A percentile compares a stretch with the other conserved stretches of the same genome.
These are phyloP conservation scores for Apogon talboti DNA, from an alignment of 2,797 vertebrate genomes.

Conservation along the genomic window DNA sequence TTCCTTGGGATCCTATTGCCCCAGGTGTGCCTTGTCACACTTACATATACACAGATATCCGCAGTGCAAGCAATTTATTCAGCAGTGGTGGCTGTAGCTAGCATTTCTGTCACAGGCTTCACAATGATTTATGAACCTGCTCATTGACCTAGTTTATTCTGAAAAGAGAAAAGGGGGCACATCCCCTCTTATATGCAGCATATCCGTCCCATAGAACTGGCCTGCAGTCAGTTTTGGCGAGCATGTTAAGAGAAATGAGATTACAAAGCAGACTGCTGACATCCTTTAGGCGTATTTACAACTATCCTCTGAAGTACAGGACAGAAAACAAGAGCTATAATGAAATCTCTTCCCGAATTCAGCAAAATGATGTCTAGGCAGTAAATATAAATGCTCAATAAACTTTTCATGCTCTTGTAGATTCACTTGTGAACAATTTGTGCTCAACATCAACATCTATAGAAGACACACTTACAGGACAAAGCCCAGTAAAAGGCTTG, in stretches of 20 bases:
- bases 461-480: constrained; percentile 57
- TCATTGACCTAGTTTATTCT: constrained; percentile 86
- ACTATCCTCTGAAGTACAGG: constrained; percentile 34
- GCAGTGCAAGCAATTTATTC: constrained; percentile 81
- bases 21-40: constrained; percentile 82
- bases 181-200: constrained; percentile 54
- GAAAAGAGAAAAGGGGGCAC: constrained; percentile 69
- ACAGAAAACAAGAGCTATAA: constrained; percentile 39
- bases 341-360: constrained; percentile 37
- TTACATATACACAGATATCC: constrained; percentile 72
- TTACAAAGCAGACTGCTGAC: constrained; percentile 45
- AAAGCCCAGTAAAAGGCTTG: constrained; percentile 48
- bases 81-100: constrained; percentile 69
- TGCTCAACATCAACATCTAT: constrained; percentile 54
- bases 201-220: constrained; percentile 45
- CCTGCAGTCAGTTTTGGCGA: constrained; percentile 49
- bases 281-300: constrained; percentile 38
- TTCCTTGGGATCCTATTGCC: constrained; percentile 70
- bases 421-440: constrained; percentile 47
- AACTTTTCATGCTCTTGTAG: constrained; percentile 28
- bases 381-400: constrained; percentile 14
- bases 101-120: constrained; percentile 80
- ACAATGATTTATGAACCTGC: constrained; percentile 86
- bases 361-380: constrained; percentile 25
- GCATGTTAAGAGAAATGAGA: constrained; percentile 43